phyloP scores from a whole-genome alignment of 1,140 invertebrate species.

The Temnothorax longispinosus region DNA sequence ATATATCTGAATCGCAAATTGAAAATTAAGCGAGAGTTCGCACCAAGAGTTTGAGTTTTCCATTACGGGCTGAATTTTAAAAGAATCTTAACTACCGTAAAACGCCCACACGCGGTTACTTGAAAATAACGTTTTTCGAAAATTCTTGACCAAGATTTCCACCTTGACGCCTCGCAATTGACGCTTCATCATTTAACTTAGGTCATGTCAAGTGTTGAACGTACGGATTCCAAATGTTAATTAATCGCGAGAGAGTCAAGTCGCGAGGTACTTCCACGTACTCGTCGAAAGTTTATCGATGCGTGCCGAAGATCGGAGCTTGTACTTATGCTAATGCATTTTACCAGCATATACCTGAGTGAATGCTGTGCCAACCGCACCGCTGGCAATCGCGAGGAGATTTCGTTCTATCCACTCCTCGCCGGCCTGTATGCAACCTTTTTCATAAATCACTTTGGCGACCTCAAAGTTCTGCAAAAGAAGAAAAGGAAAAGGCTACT shows the following conservation, averaged over 20 bases:
- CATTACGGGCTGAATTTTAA: conserved; percentile 34
- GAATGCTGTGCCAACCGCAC: conserved; percentile 94
- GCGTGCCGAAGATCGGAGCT: neutral
- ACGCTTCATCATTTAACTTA: neutral
- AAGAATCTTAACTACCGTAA: neutral
- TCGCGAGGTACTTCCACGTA: neutral
- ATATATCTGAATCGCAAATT: conserved; percentile 50
- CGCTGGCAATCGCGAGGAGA: conserved; percentile 95
- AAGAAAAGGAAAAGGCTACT: conserved; percentile 79
- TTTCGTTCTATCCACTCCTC: conserved; percentile 98
- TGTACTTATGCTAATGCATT: conserved; percentile 40
- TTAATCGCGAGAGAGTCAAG: neutral
- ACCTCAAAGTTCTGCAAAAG: conserved; percentile 90
- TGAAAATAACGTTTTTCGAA: neutral
- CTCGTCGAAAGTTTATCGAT: conserved; percentile 20
- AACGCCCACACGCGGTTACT: neutral
- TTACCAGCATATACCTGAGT: conserved; percentile 91
- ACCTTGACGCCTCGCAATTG: neutral
- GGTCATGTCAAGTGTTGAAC: neutral
- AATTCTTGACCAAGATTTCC: neutral
- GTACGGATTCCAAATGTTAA: conserved; percentile 39
- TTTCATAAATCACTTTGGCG: conserved; percentile 95
- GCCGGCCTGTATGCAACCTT: conserved; percentile 96
- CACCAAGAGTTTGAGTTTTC: conserved; percentile 4
- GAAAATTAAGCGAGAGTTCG: conserved; percentile 35